These are phyloP conservation scores for Leucoraja erinaceus DNA, from an alignment of 2,113 vertebrate genomes.

Conservation along the genomic window DNA sequence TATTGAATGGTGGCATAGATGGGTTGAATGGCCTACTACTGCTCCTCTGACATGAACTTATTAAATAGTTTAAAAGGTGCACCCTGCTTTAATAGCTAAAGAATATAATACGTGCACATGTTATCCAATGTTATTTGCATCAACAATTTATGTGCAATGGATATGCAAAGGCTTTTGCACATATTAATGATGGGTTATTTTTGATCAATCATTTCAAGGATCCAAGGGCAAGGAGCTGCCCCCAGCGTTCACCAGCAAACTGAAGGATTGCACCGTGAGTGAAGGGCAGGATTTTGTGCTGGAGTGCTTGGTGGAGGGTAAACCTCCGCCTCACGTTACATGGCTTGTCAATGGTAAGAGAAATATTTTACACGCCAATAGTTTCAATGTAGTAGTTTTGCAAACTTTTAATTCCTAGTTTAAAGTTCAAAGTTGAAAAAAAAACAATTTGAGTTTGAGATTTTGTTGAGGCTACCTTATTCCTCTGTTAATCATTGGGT, in stretches of 20 bases:
- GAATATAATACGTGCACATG: neutral
- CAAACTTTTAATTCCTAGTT: neutral
- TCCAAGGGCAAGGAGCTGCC: constrained; percentile 46
- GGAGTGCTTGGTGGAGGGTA: constrained; percentile 60
- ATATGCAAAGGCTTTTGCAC: neutral
- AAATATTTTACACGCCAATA: neutral
- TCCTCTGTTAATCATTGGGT: neutral
- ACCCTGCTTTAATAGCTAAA: neutral
- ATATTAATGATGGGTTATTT: neutral
- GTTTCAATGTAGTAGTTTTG: neutral
- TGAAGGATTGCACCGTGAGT: constrained; percentile 59
- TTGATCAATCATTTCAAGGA: constrained; percentile 46
- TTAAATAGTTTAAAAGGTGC: neutral
- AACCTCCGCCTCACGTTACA: constrained; percentile 59
- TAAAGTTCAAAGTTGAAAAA: neutral
- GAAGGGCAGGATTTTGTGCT: constrained; percentile 73
- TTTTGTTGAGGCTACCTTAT: too few relatives aligned
- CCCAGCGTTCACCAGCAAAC: constrained; percentile 60
- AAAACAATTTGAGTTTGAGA: neutral
- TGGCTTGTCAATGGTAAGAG: constrained; percentile 79
- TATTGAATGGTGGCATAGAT: too few relatives aligned
- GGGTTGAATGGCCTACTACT: too few relatives aligned
- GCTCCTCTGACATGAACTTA: too few relatives aligned
- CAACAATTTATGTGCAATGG: neutral
- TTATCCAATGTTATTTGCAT: neutral